These are phyloP conservation scores for Crocallis elinguaria DNA, from an alignment of 2,888 invertebrate genomes.

Conservation along the genomic window DNA sequence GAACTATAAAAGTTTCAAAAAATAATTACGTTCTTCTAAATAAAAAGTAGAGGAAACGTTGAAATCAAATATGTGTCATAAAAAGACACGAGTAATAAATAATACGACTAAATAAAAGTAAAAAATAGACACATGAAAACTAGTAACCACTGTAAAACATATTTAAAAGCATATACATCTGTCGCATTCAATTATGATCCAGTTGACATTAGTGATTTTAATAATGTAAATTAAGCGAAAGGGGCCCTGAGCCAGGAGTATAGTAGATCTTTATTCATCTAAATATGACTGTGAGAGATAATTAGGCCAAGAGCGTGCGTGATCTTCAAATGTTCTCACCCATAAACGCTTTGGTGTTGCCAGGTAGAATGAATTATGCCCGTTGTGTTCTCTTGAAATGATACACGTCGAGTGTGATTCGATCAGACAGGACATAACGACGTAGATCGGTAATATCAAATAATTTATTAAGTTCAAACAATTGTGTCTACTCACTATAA, in stretches of 20 bases:
- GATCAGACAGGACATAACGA: neutral
- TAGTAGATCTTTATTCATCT: slow-evolving; percentile 74
- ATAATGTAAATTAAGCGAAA: slow-evolving; percentile 53
- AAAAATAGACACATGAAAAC: slow-evolving; percentile 22
- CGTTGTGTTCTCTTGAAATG: slow-evolving; percentile 3
- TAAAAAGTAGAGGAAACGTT: slow-evolving; percentile 14
- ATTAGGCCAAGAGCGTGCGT: slow-evolving; percentile 72
- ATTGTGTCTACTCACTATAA: neutral
- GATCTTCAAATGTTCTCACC: slow-evolving; percentile 72
- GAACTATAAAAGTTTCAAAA: neutral
- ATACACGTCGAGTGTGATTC: neutral
- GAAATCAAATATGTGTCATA: slow-evolving; percentile 23
- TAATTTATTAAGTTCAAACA: neutral
- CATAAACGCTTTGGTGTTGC: slow-evolving; percentile 62
- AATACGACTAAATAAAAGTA: slow-evolving; percentile 29
- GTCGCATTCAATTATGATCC: slow-evolving; percentile 40
- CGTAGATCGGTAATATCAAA: neutral
- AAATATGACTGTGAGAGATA: slow-evolving; percentile 66
- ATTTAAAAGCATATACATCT: slow-evolving; percentile 45
- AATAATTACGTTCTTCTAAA: slow-evolving; percentile 8
- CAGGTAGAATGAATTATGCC: slow-evolving; percentile 46
- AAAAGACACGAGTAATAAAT: slow-evolving; percentile 18
- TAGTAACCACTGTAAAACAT: slow-evolving; percentile 6
- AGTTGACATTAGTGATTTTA: slow-evolving; percentile 51
- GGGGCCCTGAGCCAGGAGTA: slow-evolving; percentile 50